Evolutionary conservation across 2,797 vertebrate genomes (phyloP).

Genomic region (Pantherophis vulpinus): DNA sequence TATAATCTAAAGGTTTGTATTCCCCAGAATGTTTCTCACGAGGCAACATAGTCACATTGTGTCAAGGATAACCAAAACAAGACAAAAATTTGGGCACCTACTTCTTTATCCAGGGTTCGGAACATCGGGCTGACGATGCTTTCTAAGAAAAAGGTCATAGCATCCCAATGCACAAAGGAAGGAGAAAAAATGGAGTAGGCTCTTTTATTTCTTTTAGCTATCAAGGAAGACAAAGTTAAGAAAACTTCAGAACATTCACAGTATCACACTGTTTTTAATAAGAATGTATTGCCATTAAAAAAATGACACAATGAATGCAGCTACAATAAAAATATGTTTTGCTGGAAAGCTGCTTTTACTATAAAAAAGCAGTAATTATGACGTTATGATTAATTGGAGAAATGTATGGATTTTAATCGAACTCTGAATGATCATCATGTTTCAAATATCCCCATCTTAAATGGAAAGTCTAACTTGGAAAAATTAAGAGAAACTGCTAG

Average conservation of each 20-base stretch:
- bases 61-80: not conserved
- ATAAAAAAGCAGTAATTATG: not conserved
- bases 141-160: conserved; percentile 93
- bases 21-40: not conserved
- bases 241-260: not conserved
- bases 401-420: not conserved
- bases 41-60: not conserved
- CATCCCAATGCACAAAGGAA: conserved; percentile 92
- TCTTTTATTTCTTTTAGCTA: conserved; percentile 80
- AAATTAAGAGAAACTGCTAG: not conserved
- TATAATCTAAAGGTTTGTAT: conserved; percentile 1
- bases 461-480: conserved; percentile 22
- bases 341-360: not conserved
- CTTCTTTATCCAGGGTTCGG: conserved; percentile 84
- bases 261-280: not conserved
- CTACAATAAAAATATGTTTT: accelerated
- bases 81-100: conserved; percentile 61
- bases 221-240: conserved; percentile 39
- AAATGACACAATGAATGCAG: not conserved
- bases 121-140: conserved; percentile 85
- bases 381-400: not conserved
- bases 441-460: conserved; percentile 5
- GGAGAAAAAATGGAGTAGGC: conserved; percentile 87
- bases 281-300: not conserved
- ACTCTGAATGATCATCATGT: not conserved